A percentile compares a stretch with the other conserved stretches of the same genome.
phyloP scores from a whole-genome alignment of 2,888 invertebrate genomes.

The Ariolimax columbianus region DNA sequence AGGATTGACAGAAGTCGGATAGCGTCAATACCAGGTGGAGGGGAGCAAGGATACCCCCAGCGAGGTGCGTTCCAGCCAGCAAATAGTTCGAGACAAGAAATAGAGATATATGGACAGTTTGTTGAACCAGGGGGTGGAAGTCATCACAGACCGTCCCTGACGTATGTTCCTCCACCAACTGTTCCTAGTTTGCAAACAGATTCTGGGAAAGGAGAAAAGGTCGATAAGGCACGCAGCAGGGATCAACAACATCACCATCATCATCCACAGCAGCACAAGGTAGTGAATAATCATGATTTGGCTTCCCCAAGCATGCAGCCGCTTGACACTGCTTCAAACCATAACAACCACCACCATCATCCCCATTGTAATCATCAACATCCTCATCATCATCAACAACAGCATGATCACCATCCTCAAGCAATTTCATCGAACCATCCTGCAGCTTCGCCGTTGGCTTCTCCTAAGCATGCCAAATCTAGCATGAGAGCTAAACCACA shows the following conservation, averaged over 20 bases:
- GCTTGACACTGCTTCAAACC: neutral
- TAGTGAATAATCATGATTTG: slow-evolving; percentile 12
- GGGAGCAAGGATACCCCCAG: neutral
- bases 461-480: neutral
- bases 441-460: neutral
- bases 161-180: slow-evolving; percentile 40
- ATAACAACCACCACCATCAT: neutral
- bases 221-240: neutral
- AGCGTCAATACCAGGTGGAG: slow-evolving; percentile 12
- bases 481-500: neutral
- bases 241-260: slow-evolving; percentile 11
- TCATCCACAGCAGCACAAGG: slow-evolving; percentile 3
- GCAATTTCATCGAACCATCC: neutral
- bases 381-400: slow-evolving; percentile 13
- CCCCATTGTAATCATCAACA: slow-evolving; percentile 16
- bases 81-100: neutral
- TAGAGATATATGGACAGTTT: slow-evolving; percentile 41
- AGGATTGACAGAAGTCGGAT: slow-evolving; percentile 1
- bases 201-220: neutral
- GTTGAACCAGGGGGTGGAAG: neutral
- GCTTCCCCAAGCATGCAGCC: slow-evolving; percentile 14
- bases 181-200: slow-evolving; percentile 17
- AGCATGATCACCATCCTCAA: neutral
- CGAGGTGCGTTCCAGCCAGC: neutral
- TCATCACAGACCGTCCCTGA: slow-evolving; percentile 29